Evolutionary conservation across 2,888 invertebrate genomes (phyloP).

Genomic region (Phrixothrix hirtus): DNA sequence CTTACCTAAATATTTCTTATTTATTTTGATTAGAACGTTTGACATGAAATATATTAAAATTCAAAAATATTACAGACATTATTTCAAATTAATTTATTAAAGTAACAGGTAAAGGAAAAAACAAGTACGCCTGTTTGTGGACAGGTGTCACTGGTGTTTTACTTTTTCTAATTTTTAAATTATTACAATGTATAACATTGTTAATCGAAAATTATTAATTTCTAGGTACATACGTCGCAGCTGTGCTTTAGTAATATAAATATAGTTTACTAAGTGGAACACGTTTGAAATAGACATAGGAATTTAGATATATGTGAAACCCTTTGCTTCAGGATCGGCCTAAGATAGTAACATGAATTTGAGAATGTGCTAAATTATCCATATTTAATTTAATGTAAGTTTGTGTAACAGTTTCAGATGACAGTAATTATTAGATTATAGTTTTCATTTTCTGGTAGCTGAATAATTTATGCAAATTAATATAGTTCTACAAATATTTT

Average conservation of each 20-base stretch:
- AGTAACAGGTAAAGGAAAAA: constrained; percentile 8
- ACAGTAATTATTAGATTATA: no score
- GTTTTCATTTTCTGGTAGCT: no score
- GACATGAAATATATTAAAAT: neutral
- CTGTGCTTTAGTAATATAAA: neutral
- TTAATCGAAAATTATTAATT: neutral
- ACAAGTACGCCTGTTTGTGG: constrained; percentile 18
- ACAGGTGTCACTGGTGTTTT: constrained; percentile 32
- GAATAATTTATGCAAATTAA: no score
- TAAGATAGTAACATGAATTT: no score
- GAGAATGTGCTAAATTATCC: no score
- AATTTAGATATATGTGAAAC: neutral
- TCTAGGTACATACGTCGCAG: neutral
- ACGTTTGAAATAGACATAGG: neutral
- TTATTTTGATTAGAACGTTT: neutral
- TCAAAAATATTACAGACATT: neutral
- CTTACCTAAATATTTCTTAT: neutral
- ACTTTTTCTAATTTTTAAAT: constrained; percentile 6
- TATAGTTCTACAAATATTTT: no score
- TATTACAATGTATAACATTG: neutral
- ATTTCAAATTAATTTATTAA: neutral
- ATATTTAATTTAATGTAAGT: no score
- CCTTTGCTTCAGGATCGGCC: no score
- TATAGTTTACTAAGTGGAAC: neutral
- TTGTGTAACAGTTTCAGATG: no score